phyloP scores from a whole-genome alignment of 1,140 invertebrate species.

The Hylaeus volcanicus region DNA sequence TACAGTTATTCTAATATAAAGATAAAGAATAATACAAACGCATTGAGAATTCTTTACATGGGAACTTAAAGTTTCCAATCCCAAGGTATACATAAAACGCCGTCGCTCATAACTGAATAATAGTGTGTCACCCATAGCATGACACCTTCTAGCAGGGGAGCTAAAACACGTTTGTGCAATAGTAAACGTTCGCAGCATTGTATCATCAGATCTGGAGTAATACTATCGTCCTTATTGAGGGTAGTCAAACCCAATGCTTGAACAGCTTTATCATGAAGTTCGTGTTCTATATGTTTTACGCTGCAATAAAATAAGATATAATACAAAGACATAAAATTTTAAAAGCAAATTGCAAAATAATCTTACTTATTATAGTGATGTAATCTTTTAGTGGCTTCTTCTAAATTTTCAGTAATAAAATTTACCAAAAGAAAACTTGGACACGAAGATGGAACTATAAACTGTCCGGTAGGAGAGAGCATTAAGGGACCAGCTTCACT shows the following conservation, averaged over 20 bases:
- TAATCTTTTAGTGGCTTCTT: constrained; percentile 86
- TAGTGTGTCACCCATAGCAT: constrained; percentile 92
- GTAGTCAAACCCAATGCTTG: constrained; percentile 85
- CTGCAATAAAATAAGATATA: constrained; percentile 78
- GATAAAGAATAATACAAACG: not conserved
- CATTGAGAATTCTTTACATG: constrained; percentile 5
- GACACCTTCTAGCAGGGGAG: constrained; percentile 79
- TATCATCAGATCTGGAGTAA: constrained; percentile 94
- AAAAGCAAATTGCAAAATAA: constrained; percentile 18
- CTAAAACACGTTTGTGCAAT: constrained; percentile 77
- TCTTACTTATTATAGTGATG: constrained; percentile 88
- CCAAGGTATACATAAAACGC: constrained; percentile 95
- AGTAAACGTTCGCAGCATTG: constrained; percentile 88
- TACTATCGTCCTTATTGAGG: constrained; percentile 93
- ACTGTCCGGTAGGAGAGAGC: constrained; percentile 95
- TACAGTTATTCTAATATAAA: not conserved
- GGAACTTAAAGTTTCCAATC: constrained; percentile 86
- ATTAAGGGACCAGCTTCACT: constrained; percentile 94
- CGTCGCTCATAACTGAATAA: constrained; percentile 94
- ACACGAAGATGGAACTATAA: constrained; percentile 94
- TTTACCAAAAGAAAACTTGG: constrained; percentile 91
- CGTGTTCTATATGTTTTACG: constrained; percentile 89
- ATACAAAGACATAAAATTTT: constrained; percentile 10
- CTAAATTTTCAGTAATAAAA: constrained; percentile 90
- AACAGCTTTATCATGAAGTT: constrained; percentile 85